Base-by-base conservation (phyloP, 1,140 invertebrate species). In the Drosophila busckii region DNA sequence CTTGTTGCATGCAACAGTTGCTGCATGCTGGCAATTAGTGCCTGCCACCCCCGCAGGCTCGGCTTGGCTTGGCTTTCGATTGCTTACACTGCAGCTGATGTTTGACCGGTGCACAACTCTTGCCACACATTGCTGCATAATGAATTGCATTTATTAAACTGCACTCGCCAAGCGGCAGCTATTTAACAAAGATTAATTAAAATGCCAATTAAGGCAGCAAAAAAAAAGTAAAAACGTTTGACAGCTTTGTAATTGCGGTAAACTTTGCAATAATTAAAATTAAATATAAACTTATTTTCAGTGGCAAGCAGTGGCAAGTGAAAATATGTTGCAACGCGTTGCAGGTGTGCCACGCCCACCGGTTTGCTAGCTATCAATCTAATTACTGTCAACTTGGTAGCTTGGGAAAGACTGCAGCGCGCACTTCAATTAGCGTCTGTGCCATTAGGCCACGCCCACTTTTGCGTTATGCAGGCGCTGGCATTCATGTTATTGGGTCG, bases 351-450 rank as follows among this genome's bases (percentile, higher is more conserved):
- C 71, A 53, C 44, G 35, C 42, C 34, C 34, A 15, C 19, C 5
- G 10, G 63, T 82, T 75, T 75, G 64, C 73, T 41, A 32, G 37
- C 61, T 44, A 80, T 80, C 76, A 83, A 80, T 80, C 75, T 83
- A 80, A 80, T 80, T 80, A 80, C 60, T 70, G 75, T 83, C 75
- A 82, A 82, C 75, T 64, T 55, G n/a, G n/a, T n/a, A n/a, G n/a
- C n/a, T n/a, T 19, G 37, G 13, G 12, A 41, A 37, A 13, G 34
- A 48, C 37, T 31, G 44, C 17, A 42, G 32, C 28, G 40, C 12
- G 29, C 56, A 58, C 65, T 75, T 69, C 65, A 69, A 55, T 76
- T 69, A 55, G 50, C 10, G 34, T 50, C 35, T 1, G 13, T 3
- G 56, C 29, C 26, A 40, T 48, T n/a, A n/a, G 28, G 52, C 25